Base-by-base conservation (phyloP, 2,888 invertebrate genomes). In the Galeopsomyia nigrocyanea region DNA sequence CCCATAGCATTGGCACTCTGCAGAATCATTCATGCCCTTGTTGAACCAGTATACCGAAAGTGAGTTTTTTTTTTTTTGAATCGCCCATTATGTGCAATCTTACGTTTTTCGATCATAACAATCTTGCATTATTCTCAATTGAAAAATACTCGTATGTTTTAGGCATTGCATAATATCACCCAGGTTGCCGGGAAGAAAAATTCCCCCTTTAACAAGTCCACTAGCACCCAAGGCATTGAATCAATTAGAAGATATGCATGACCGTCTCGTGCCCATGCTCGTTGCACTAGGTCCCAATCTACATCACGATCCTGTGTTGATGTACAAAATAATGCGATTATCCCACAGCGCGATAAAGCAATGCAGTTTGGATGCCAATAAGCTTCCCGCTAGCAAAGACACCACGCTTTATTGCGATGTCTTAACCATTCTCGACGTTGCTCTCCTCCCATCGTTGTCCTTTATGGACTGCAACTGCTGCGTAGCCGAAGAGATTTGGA, bases 401-500 rank as follows among this genome's bases (percentile, higher is more conserved):
- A 79, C 77, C 79, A 89, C 89, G 13, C 87, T 96, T 55, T 94
- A 96, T 84, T 92, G 93, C 81, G 95, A 96, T 77, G 92, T 97
- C 55, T 87, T 97, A 68, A 94, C 94, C 6, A 89, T 97, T 60
- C 87, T 98, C 71, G 98, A 99, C 84, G 92, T 95, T 57, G 93
- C 95, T 1, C 90, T 99, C 75, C 87, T 99, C 75, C 99, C 99
- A 0, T 92, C 97, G 0, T 88, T 99, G 22, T 95, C 97, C 0
- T 92, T 97, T 79, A 91, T 98, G 89, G 96, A 97, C 78, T 94
- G 95, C 80, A 99, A 99, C 87, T 98, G 97, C 84, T 96, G 97
- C 79, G 92, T 99, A 86, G 95, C 98, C 3, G 98, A 99, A 86
- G 98, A 99, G 97, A 87, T 99, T 75, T 99, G 99, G 94, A 92